Evolutionary conservation across 2,113 vertebrate genomes (phyloP).

Genomic region (Sporophila hypoxantha): DNA sequence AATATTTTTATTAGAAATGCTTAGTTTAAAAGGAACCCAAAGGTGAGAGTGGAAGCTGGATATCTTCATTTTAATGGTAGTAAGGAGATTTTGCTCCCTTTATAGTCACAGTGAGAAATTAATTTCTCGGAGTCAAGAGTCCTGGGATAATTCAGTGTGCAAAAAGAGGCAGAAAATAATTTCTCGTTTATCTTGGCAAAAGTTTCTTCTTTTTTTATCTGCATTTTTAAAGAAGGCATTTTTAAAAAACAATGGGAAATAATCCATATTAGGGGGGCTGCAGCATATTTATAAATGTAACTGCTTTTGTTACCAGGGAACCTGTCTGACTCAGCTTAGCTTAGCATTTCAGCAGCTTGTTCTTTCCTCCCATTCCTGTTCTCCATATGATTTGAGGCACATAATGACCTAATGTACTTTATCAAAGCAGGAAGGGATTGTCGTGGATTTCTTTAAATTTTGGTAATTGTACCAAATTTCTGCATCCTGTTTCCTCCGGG

Average conservation of each 20-base stretch:
- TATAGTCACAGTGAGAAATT: neutral
- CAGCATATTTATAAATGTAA: conserved; percentile 61
- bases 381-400: conserved; percentile 60
- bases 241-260: conserved; percentile 46
- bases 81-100: neutral
- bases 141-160: neutral
- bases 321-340: conserved; percentile 64
- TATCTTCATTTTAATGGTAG: neutral
- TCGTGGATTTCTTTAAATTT: neutral
- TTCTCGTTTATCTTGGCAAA: neutral
- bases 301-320: conserved; percentile 67
- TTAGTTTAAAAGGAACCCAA: neutral
- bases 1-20: conserved; percentile 15
- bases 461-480: neutral
- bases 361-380: conserved; percentile 36
- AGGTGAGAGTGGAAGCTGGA: neutral
- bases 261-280: conserved; percentile 52
- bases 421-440: conserved; percentile 24
- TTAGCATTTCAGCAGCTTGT: conserved; percentile 59
- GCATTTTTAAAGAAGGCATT: conserved; percentile 50
- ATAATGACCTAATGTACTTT: conserved; percentile 48
- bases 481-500: neutral
- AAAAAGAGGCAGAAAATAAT: neutral
- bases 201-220: neutral
- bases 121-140: neutral